phyloP scores from a whole-genome alignment of 2,113 vertebrate species.

The Lamprotornis superbus region DNA sequence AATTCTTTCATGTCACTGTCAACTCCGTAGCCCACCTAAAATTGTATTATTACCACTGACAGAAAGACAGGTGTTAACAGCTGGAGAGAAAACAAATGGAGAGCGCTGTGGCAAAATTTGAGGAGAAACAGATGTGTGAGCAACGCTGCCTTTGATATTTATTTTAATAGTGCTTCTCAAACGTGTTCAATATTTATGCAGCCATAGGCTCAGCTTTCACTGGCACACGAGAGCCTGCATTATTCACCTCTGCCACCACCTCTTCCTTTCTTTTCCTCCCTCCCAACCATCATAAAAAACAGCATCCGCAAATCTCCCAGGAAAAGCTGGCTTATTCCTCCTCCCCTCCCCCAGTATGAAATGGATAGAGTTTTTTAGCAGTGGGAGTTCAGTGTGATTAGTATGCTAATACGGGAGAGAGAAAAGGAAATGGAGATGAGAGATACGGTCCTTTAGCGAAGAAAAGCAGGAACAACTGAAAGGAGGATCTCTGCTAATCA shows the following conservation, averaged over 20 bases:
- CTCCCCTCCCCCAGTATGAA: slow-evolving; percentile 33
- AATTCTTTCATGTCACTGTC: slow-evolving; percentile 58
- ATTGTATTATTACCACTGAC: slow-evolving; percentile 47
- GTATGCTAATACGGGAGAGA: slow-evolving; percentile 54
- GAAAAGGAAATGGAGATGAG: slow-evolving; percentile 47
- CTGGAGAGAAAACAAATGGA: slow-evolving; percentile 61
- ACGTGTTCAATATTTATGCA: slow-evolving; percentile 56
- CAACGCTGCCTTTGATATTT: slow-evolving; percentile 60
- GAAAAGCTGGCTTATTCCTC: slow-evolving; percentile 16
- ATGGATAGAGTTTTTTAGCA: slow-evolving; percentile 42
- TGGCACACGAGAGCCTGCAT: neutral
- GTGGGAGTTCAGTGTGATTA: slow-evolving; percentile 52
- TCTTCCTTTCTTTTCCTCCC: neutral
- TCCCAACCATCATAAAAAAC: slow-evolving; percentile 11
- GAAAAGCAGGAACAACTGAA: slow-evolving; percentile 40
- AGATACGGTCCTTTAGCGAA: slow-evolving; percentile 43
- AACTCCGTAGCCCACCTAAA: slow-evolving; percentile 20
- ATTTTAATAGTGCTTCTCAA: slow-evolving; percentile 66
- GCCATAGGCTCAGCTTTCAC: slow-evolving; percentile 38
- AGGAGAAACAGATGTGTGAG: slow-evolving; percentile 65
- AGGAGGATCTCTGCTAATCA: slow-evolving; percentile 62
- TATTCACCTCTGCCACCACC: slow-evolving; percentile 14
- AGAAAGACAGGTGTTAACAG: slow-evolving; percentile 71
- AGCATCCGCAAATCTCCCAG: slow-evolving; percentile 27
- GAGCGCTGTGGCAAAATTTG: slow-evolving; percentile 44